Evolutionary conservation across 2,888 invertebrate genomes (phyloP).

Genomic region (Trissoscelio sp.): DNA sequence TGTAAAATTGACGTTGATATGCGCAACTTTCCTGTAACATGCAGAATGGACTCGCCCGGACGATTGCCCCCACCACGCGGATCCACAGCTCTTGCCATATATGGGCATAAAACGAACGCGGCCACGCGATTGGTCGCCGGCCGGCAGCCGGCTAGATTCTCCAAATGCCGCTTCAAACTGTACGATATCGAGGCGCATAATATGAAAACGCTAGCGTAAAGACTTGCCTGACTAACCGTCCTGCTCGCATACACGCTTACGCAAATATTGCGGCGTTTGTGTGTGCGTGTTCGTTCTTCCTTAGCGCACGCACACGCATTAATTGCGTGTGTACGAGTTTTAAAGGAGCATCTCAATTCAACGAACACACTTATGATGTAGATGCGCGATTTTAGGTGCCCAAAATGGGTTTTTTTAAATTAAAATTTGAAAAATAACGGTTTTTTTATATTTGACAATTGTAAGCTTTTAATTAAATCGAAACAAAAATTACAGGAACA

Average conservation of each 20-base stretch:
- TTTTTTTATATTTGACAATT: too few relatives aligned
- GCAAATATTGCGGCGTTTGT: slow-evolving; percentile 20
- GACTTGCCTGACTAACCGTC: slow-evolving; percentile 78
- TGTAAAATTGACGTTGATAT: too few relatives aligned
- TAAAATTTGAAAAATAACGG: too few relatives aligned
- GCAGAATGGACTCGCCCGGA: slow-evolving; percentile 80
- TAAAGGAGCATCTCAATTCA: slow-evolving; percentile 31
- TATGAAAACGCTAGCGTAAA: slow-evolving; percentile 76
- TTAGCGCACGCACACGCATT: not conserved
- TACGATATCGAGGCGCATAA: slow-evolving; percentile 79
- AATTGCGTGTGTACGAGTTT: slow-evolving; percentile 40
- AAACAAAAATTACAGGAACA: too few relatives aligned
- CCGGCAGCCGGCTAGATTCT: slow-evolving; percentile 85
- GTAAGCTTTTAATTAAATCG: too few relatives aligned
- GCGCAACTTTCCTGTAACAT: slow-evolving; percentile 48
- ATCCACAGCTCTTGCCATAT: slow-evolving; percentile 90
- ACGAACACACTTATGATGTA: slow-evolving; percentile 26
- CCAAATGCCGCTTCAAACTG: slow-evolving; percentile 83
- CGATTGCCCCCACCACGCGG: slow-evolving; percentile 84
- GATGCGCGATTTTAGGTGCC: not conserved
- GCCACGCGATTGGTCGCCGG: slow-evolving; percentile 88
- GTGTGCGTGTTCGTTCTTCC: slow-evolving; percentile 10
- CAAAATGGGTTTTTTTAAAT: too few relatives aligned
- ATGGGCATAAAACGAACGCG: slow-evolving; percentile 90
- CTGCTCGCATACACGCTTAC: slow-evolving; percentile 44